phyloP scores from a whole-genome alignment of 2,888 invertebrate genomes.

The Zhengitettix transpicula region DNA sequence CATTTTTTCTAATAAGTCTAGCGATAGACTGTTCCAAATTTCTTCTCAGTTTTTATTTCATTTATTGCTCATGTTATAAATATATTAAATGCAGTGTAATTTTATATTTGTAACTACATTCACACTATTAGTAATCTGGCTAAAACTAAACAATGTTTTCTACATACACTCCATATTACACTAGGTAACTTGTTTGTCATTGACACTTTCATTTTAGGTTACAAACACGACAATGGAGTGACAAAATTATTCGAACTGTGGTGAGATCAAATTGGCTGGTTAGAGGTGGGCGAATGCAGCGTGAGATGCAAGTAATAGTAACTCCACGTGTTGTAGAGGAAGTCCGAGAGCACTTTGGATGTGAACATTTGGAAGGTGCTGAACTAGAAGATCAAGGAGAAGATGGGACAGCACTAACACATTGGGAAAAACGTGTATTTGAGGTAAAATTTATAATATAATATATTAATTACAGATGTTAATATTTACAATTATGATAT shows the following conservation, averaged over 20 bases:
- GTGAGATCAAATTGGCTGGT: constrained; percentile 55
- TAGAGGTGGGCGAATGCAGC: constrained; percentile 52
- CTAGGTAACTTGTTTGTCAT: too few species aligned
- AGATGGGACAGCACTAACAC: constrained; percentile 90
- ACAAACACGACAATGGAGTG: constrained; percentile 90
- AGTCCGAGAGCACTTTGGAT: constrained; percentile 77
- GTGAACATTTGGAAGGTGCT: constrained; percentile 77
- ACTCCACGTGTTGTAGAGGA: constrained; percentile 81
- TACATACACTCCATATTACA: too few species aligned
- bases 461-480: too few species aligned
- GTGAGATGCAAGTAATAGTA: constrained; percentile 71
- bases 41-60: too few species aligned
- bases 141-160: too few species aligned
- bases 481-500: neutral
- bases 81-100: too few species aligned
- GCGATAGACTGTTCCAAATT: too few species aligned
- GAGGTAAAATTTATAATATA: constrained; percentile 50
- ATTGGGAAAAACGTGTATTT: constrained; percentile 97
- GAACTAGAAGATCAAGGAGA: constrained; percentile 97
- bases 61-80: too few species aligned
- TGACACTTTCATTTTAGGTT: constrained; percentile 41
- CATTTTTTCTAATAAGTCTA: too few species aligned
- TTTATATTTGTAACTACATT: too few species aligned
- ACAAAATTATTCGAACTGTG: constrained; percentile 57
- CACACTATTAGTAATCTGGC: too few species aligned